phyloP scores from a whole-genome alignment of 2,797 vertebrate species.

The Lacerta bilineata region DNA sequence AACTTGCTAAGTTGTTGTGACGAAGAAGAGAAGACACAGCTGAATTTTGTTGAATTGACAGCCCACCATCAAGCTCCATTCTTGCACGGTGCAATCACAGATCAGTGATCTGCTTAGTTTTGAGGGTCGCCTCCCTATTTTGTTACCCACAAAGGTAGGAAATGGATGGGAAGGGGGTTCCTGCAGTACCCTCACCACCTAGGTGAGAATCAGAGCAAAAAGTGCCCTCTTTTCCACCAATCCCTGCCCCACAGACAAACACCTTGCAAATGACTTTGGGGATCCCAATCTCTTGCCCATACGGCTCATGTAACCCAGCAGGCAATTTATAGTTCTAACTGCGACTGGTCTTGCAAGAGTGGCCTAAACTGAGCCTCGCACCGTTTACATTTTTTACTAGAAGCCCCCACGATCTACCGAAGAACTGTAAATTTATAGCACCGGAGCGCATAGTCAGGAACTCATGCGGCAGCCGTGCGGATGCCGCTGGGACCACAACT shows the following conservation, averaged over 20 bases:
- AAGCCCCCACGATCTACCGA: background rate
- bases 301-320: background rate
- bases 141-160: background rate
- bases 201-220: background rate
- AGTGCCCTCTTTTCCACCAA: background rate
- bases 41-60: background rate
- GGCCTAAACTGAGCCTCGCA: background rate
- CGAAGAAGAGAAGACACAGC: background rate
- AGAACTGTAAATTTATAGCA: background rate
- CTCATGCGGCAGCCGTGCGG: rapidly evolving
- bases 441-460: background rate
- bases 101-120: background rate
- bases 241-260: background rate
- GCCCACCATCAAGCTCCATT: background rate
- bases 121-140: background rate
- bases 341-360: background rate
- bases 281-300: no score
- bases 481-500: background rate
- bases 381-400: background rate
- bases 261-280: background rate
- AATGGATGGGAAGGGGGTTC: background rate
- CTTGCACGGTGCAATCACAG: background rate
- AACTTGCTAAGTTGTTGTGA: background rate
- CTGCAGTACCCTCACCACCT: no score
- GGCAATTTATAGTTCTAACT: background rate